These are phyloP conservation scores for Calliphora vomitoria DNA, from an alignment of 2,888 invertebrate species.

Conservation along the genomic window DNA sequence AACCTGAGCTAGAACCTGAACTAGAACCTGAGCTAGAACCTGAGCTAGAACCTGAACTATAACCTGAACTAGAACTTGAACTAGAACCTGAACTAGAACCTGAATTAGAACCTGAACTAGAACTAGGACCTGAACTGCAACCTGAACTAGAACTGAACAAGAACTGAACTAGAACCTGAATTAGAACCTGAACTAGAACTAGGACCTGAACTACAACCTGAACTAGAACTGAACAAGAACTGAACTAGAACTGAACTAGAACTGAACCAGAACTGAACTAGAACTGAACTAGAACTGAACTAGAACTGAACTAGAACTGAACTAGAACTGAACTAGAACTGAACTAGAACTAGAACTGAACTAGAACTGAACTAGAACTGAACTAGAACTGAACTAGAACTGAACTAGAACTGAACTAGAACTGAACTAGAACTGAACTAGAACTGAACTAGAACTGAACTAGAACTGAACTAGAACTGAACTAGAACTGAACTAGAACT, in stretches of 20 bases:
- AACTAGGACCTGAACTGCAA: no score
- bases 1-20: not conserved
- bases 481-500: no score
- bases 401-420: not conserved
- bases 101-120: no score
- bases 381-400: not conserved
- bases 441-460: no score
- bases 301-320: not conserved
- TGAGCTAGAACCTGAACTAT: not conserved
- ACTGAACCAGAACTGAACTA: not conserved
- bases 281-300: not conserved
- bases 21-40: not conserved
- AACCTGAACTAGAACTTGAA: not conserved
- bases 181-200: no score
- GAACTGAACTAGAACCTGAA: no score
- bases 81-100: not conserved
- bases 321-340: not conserved
- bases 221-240: not conserved
- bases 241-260: not conserved
- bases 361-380: not conserved
- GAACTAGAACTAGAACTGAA: not conserved
- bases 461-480: no score
- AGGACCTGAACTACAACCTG: not conserved
- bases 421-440: no score
- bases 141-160: no score